Evolutionary conservation across 2,888 invertebrate genomes (phyloP).

Genomic region (Coremacera marginata): DNA sequence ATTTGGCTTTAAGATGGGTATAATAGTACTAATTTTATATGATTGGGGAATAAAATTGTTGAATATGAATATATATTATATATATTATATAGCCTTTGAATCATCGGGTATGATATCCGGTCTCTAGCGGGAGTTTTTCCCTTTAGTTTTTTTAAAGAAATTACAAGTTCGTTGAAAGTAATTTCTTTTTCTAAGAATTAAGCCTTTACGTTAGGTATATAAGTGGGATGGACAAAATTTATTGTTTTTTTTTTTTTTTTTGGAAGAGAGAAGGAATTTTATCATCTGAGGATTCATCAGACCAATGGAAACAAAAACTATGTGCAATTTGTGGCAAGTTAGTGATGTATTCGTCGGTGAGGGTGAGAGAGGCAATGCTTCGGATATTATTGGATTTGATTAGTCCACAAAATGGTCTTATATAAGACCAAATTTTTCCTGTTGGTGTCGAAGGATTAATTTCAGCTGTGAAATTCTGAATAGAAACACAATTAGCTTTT

Average conservation of each 20-base stretch:
- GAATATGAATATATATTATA: not conserved
- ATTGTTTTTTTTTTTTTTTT: not conserved
- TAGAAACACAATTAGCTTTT: too few species aligned
- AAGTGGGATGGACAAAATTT: not conserved
- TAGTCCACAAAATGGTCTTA: slow-evolving; percentile 26
- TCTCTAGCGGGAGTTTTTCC: not conserved
- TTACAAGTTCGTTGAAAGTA: not conserved
- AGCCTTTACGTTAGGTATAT: not conserved
- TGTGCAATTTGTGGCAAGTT: too few species aligned
- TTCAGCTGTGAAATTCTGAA: too few species aligned
- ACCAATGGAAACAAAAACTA: too few species aligned
- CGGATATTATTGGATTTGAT: not conserved
- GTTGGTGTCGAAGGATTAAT: too few species aligned
- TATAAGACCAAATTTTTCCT: too few species aligned
- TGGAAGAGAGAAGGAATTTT: too few species aligned
- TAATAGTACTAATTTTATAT: too few species aligned
- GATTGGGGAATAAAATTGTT: not conserved
- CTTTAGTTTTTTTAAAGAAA: too few species aligned
- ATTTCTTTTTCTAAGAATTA: not conserved
- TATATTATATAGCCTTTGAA: not conserved
- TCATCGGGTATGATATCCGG: not conserved
- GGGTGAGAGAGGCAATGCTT: not conserved
- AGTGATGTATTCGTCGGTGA: too few species aligned
- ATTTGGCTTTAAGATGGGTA: too few species aligned
- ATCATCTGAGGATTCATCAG: too few species aligned